Conservation (phyloP, 2,797 vertebrate genomes). For the Anomalospiza imberbis region DNA sequence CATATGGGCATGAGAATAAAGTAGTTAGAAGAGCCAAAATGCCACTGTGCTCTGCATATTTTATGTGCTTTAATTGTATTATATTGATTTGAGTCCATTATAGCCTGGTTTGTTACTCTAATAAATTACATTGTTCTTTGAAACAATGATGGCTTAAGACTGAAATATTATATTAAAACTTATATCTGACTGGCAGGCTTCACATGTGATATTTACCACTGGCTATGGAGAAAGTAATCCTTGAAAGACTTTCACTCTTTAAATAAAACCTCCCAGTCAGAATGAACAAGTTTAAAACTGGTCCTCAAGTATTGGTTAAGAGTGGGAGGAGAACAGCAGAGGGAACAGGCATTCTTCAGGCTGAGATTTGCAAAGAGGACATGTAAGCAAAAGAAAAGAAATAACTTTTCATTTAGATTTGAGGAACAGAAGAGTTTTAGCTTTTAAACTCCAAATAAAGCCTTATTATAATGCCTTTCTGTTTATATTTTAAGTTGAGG, state of each 20-base stretch:
- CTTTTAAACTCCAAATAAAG: neutral
- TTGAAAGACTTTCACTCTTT: neutral
- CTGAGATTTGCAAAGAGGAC: neutral
- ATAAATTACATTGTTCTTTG: conserved; percentile 63
- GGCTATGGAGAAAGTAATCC: neutral
- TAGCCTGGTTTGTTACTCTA: conserved; percentile 45
- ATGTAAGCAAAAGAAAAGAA: neutral
- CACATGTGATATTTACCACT: conserved; percentile 12
- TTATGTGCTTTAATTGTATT: conserved; percentile 59
- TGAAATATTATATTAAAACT: conserved; percentile 30
- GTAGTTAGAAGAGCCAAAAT: conserved; percentile 45
- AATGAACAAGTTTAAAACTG: neutral
- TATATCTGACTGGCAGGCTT: conserved; percentile 13
- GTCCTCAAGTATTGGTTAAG: neutral
- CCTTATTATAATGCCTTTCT: neutral
- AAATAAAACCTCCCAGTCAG: neutral
- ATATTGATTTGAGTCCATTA: conserved; percentile 64
- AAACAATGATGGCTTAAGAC: conserved; percentile 30
- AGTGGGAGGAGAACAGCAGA: neutral
- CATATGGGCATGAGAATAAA: neutral
- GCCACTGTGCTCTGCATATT: conserved; percentile 58
- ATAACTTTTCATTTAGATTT: neutral
- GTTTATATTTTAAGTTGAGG: neutral
- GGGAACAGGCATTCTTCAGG: neutral
- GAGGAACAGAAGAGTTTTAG: neutral